Evolutionary conservation across 2,797 vertebrate genomes (phyloP).

Genomic region (Falco columbarius): DNA sequence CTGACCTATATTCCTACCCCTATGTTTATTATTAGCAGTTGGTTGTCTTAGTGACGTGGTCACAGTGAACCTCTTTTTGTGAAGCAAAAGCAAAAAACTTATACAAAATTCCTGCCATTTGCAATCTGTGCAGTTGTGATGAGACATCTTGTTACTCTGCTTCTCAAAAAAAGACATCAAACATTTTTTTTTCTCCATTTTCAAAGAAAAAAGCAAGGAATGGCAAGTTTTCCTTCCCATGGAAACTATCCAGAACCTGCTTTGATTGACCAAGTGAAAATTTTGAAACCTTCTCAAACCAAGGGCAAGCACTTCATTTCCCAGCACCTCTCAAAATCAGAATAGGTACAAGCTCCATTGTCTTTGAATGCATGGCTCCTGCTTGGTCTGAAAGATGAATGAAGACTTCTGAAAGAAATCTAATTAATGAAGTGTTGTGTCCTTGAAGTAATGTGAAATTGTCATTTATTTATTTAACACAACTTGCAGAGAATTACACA

Average conservation of each 20-base stretch:
- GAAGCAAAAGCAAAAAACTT: neutral
- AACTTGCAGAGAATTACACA: neutral
- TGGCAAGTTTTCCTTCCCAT: neutral
- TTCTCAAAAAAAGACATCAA: neutral
- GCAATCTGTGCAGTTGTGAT: neutral
- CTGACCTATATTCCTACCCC: neutral
- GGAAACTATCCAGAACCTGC: neutral
- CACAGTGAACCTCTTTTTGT: neutral
- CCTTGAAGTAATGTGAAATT: neutral
- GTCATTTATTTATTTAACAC: neutral
- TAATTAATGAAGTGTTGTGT: neutral
- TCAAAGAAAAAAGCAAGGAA: neutral
- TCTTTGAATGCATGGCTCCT: neutral
- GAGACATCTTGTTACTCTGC: neutral
- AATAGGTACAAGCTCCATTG: neutral
- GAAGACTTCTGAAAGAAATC: neutral
- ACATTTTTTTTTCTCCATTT: neutral
- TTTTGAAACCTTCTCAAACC: neutral
- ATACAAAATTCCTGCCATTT: neutral
- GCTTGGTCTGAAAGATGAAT: neutral
- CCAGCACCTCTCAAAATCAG: neutral
- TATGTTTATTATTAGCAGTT: neutral
- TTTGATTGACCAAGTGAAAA: neutral
- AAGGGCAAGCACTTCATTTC: neutral
- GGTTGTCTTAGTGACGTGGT: neutral